Base-by-base conservation (phyloP, 2,113 vertebrate genomes). In the Sapajus apella region DNA sequence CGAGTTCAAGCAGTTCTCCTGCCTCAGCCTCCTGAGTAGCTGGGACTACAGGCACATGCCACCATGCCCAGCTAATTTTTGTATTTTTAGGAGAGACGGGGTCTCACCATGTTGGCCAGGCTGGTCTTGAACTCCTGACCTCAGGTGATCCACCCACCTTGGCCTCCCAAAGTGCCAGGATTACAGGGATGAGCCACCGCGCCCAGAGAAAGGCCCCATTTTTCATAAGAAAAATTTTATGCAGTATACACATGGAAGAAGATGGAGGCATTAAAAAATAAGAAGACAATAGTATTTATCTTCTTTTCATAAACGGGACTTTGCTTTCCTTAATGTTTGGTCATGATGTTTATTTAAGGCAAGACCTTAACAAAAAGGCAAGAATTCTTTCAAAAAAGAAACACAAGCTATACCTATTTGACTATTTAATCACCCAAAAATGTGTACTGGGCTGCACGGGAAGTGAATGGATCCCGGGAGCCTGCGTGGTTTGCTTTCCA, bases 161-260 rank as follows among this genome's bases (percentile, higher is more conserved):
- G 27, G 27, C 27, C 27, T 64, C 61, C 12, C 61, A 64, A 64
- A 64, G 27, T 64, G 61, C 61, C 30, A 30, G 61, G 61, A 64
- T 64, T 64, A 30, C 61, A 64, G 61, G 61, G 12, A 6, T 30
- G 61, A 30, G 12, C 27, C 61, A 64, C 12, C 6, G 5, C 12
- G 5, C 30, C 27, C 5, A 30, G 61, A 27, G 27, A 91, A 80
- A 35, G 35, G 3, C 20, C 6, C 6, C 40, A 8, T 85, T 94
- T 97, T 92, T 92, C 27, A 88, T 30, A 91, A 35, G 45, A 91
- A 96, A 82, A 18, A 76, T 35, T 75, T 85, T 80, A 50, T 35
- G 27, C 4, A 76, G 72, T 55, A 88, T 21, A 86, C 82, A 45
- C 4, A 16, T 83, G 64, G 8, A 27, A 76, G 56, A 90, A 75